Evolutionary conservation across 2,113 vertebrate species (phyloP).

Genomic region (Myanophis thanlyinensis): DNA sequence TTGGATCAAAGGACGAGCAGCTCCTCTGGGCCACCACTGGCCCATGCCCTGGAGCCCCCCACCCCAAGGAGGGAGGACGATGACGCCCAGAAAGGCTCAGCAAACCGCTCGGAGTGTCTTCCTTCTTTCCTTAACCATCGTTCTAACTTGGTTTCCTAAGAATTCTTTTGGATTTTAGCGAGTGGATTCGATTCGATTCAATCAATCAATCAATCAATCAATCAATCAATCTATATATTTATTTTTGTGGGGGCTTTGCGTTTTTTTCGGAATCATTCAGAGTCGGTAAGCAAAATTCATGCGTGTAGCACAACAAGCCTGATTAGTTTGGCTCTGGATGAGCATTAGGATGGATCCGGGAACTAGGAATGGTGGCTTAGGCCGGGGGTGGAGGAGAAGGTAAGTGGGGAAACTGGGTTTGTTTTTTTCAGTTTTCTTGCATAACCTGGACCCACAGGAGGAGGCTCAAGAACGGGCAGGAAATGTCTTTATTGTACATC

Average conservation of each 20-base stretch:
- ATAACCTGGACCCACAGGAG: rapidly evolving
- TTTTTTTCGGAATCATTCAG: neutral
- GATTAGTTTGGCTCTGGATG: neutral
- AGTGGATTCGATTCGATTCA: neutral
- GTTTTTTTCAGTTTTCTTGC: neutral
- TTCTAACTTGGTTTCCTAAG: neutral
- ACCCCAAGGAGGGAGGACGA: neutral
- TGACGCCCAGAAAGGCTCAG: neutral
- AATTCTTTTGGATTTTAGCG: constrained; percentile 3
- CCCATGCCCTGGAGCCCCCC: neutral
- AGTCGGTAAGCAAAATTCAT: constrained; percentile 3
- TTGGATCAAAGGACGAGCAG: neutral
- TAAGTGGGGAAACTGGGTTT: neutral
- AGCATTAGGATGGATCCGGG: neutral
- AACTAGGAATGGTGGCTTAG: neutral
- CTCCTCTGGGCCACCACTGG: neutral
- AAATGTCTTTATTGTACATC: neutral
- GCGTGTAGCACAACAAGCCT: neutral
- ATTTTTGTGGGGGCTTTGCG: neutral
- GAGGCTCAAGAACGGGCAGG: neutral
- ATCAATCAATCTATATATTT: neutral
- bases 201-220: too few relatives aligned
- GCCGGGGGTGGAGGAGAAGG: rapidly evolving
- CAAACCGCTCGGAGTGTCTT: neutral
- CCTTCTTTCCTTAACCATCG: too few relatives aligned